Conservation (phyloP, 1,140 invertebrate species). For the Steinernema khuongi region DNA sequence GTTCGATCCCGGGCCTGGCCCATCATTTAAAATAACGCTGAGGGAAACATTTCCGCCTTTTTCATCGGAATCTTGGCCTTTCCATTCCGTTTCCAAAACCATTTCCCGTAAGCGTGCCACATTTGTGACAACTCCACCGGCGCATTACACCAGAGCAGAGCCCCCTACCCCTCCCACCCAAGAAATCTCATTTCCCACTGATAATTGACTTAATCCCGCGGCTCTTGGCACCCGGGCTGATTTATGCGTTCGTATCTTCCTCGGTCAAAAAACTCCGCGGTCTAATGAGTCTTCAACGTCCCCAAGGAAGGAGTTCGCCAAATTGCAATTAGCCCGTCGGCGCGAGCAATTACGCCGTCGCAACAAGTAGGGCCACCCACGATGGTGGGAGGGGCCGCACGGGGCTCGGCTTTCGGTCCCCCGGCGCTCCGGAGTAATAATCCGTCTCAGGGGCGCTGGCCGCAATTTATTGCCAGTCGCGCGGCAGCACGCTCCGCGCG, state of each 20-base stretch:
- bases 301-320: background rate
- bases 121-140: too few species aligned
- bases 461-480: constrained; percentile 9
- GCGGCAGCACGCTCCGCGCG: background rate
- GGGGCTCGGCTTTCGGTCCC: too few species aligned
- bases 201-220: constrained; percentile 4
- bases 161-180: background rate
- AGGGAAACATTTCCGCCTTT: too few species aligned
- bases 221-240: background rate
- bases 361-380: constrained; percentile 3
- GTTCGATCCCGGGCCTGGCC: too few species aligned
- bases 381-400: too few species aligned
- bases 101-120: too few species aligned
- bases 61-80: too few species aligned
- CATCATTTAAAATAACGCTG: too few species aligned
- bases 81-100: too few species aligned
- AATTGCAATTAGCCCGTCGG: constrained; percentile 6
- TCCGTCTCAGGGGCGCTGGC: background rate
- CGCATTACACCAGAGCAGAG: too few species aligned
- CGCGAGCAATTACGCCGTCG: background rate
- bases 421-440: constrained; percentile 13
- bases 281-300: constrained; percentile 1
- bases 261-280: background rate
- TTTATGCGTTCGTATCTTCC: background rate
- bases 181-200: background rate